Evolutionary conservation across 2,888 invertebrate species (phyloP), one percentile per base, ranked within the genome.

Genomic region (Drosophila flavopinicola): DNA sequence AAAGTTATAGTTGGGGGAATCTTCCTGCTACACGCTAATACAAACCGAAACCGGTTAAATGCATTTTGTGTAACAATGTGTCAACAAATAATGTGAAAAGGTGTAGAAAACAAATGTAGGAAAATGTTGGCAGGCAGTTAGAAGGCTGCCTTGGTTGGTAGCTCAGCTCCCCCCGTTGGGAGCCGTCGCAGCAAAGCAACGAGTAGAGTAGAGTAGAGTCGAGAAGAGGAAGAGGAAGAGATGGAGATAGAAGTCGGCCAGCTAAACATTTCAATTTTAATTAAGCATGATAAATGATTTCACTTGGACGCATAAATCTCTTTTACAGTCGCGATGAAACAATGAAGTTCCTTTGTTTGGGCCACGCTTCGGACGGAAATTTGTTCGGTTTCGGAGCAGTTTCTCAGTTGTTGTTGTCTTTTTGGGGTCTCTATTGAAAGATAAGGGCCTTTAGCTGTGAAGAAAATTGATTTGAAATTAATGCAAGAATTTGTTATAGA

Each of bases 391-490:
- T 65, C 72, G 58, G 70, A 65, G 70, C 75, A 71, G 64, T 54
- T 67, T 66, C n/a, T 60, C 68, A 37, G 58, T 59, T n/a, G n/a
- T 61, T 48, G 37, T 54, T 56, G 60, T 44, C 30, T 47, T 44
- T 30, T 33, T 47, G 41, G 24, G 44, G 35, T 52, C 38, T 47
- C 24, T 27, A 54, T 23, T 47, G 25, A 58, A 51, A 68, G 73
- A 68, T 77, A 75, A 67, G 66, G 66, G 68, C 80, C 78, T 66
- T 79, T 88, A 89, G 88, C 89, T 89, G 90, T 88, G 88, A 88
- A 88, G 85, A 87, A 89, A 89, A 89, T 89, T 89, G 89, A 89
- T 89, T 89, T 82, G 87, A 90, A 90, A 89, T 89, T 89, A 89
- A 89, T 89, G 89, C 89, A 89, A 85, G 89, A 90, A 90, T 90